These are phyloP conservation scores for Jaculus jaculus DNA, from an alignment of 2,113 vertebrate species.

Conservation along the genomic window DNA sequence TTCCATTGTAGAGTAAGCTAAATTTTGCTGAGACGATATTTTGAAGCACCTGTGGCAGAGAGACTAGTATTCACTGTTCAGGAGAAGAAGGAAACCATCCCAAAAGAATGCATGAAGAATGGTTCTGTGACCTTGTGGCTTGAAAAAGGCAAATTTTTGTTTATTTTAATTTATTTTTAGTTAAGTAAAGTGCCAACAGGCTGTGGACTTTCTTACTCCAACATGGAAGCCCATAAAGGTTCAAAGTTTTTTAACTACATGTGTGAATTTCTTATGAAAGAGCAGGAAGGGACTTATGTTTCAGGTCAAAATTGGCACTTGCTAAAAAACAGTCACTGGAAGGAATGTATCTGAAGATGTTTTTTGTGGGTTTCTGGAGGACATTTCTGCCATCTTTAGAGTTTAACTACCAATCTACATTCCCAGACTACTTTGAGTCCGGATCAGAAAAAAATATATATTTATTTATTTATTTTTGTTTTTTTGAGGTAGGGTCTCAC, in stretches of 20 bases:
- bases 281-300: conserved; percentile 18
- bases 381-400: neutral
- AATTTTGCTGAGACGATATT: neutral
- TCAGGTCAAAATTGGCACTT: conserved; percentile 18
- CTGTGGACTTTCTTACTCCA: conserved; percentile 17
- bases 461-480: neutral
- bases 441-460: conserved; percentile 18
- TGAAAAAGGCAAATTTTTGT: conserved; percentile 12
- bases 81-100: neutral
- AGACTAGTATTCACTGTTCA: neutral
- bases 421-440: neutral
- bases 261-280: conserved; percentile 36
- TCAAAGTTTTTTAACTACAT: conserved; percentile 36
- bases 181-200: conserved; percentile 25
- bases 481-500: too few relatives aligned
- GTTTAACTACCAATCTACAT: neutral
- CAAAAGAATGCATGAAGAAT: neutral
- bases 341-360: neutral
- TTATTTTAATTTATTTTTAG: neutral
- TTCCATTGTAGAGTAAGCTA: neutral
- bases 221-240: conserved; percentile 45
- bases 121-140: neutral
- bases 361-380: neutral
- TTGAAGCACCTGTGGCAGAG: neutral
- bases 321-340: neutral